A percentile compares a stretch with the other conserved stretches of the same genome.
Evolutionary conservation across 2,113 vertebrate genomes (phyloP).

Genomic region (Hippocampus abdominalis): DNA sequence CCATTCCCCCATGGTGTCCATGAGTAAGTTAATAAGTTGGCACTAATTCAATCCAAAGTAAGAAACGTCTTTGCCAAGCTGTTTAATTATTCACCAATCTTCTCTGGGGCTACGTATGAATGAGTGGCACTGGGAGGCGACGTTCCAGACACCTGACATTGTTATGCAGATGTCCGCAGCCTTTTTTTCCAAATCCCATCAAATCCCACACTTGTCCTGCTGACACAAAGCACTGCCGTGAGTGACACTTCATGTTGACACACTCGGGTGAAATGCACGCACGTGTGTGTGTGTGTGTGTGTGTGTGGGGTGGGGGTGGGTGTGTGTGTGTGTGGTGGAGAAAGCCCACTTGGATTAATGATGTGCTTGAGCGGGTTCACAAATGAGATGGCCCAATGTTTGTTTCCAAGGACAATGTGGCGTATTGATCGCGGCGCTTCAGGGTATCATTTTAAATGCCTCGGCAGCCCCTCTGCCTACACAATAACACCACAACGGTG

Average conservation of each 20-base stretch:
- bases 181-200: constrained; percentile 35
- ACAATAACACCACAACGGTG: constrained; percentile 6
- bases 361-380: constrained; percentile 72
- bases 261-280: constrained; percentile 37
- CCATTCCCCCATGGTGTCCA: constrained; percentile 16
- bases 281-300: no score
- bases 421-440: constrained; percentile 66
- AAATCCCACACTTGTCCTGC: constrained; percentile 51
- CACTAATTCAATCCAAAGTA: constrained; percentile 49
- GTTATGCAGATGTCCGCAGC: constrained; percentile 68
- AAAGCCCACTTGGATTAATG: constrained; percentile 68
- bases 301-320: constrained; percentile 14
- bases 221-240: constrained; percentile 41
- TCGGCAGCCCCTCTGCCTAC: constrained; percentile 29
- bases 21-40: constrained; percentile 45
- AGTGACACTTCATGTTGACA: constrained; percentile 70
- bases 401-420: constrained; percentile 71
- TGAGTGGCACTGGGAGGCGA: constrained; percentile 61
- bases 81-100: constrained; percentile 68
- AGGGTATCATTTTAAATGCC: constrained; percentile 55
- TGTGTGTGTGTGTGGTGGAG: constrained; percentile 4
- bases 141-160: constrained; percentile 60
- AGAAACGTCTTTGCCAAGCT: constrained; percentile 44
- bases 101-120: constrained; percentile 55
- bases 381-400: constrained; percentile 68